Conservation (phyloP, 2,113 vertebrate genomes). For the Brachirus orientalis region DNA sequence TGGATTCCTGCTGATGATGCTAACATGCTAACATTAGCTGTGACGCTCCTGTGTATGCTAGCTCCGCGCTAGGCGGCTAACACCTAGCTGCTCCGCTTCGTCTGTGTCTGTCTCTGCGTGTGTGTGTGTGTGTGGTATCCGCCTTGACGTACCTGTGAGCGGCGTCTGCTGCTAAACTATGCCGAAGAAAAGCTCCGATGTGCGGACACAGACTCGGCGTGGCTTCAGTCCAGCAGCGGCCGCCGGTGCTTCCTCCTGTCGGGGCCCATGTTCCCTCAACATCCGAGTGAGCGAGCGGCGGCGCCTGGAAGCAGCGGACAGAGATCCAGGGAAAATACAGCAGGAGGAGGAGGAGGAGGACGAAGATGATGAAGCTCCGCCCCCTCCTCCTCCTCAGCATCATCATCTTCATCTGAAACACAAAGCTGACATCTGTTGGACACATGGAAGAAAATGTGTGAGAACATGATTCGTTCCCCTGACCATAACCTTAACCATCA, state of each 20-base stretch:
- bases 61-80: conserved; percentile 43
- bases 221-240: conserved; percentile 57
- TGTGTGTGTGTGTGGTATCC: conserved; percentile 3
- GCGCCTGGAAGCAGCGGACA: not conserved
- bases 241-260: conserved; percentile 49
- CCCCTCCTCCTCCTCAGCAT: not conserved
- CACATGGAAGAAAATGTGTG: no score
- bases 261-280: conserved; percentile 74
- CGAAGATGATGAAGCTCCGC: conserved; percentile 52
- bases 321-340: not conserved
- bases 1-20: no score
- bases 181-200: conserved; percentile 24
- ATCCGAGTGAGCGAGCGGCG: conserved; percentile 51
- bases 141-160: conserved; percentile 61
- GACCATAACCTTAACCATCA: no score
- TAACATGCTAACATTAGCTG: conserved; percentile 4
- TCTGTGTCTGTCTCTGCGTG: not conserved
- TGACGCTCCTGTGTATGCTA: conserved; percentile 33
- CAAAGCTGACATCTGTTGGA: conserved; percentile 66
- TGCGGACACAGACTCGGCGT: conserved; percentile 57
- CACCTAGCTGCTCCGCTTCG: conserved; percentile 26
- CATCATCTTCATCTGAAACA: not conserved
- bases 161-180: conserved; percentile 30
- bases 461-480: no score
- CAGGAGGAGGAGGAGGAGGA: not conserved